Evolutionary conservation across 1,140 invertebrate species (phyloP), one percentile per base, ranked within the genome.

Genomic region (Polypedilum vanderplanki): DNA sequence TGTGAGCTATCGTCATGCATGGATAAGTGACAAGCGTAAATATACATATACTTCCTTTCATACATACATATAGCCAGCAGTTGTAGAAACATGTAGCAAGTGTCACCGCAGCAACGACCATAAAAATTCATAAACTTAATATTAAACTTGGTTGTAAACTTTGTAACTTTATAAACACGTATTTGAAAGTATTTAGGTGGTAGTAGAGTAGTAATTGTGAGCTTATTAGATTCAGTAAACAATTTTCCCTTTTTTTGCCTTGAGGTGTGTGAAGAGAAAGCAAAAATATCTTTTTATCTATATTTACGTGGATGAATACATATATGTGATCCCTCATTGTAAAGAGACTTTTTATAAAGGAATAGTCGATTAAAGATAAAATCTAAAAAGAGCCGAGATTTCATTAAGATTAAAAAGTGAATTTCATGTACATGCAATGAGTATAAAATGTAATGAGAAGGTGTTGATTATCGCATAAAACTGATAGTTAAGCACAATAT

Each of bases 51-150:
- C n/a, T n/a, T n/a, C n/a, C n/a, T n/a, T n/a, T n/a, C n/a, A n/a
- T n/a, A 15, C 46, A 57, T 57, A 57, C 46, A 57, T n/a, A 33
- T 33, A 33, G 24, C 24, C 24, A 33, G 24, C 24, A 33, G 24
- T 33, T 33, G 5, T 33, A 33, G 24, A 1, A 33, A 33, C 24
- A 33, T 33, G 24, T 33, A 33, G 24, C 24, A 33, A 33, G 24
- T 33, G 24, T 33, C 24, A 33, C n/a, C n/a, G n/a, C 46, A 57
- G n/a, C n/a, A 57, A n/a, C 7, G 12, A 57, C 8, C 46, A 57
- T 57, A 57, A 57, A 33, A 12, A 57, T 57, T 57, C 46, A 57
- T 57, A 57, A 57, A 57, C 46, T 57, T 57, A 57, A 57, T 57
- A 57, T 57, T 57, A 57, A 57, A 57, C 24, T 33, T 33, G 24